phyloP scores from a whole-genome alignment of 2,113 vertebrate genomes.

The Muntiacus muntjak region DNA sequence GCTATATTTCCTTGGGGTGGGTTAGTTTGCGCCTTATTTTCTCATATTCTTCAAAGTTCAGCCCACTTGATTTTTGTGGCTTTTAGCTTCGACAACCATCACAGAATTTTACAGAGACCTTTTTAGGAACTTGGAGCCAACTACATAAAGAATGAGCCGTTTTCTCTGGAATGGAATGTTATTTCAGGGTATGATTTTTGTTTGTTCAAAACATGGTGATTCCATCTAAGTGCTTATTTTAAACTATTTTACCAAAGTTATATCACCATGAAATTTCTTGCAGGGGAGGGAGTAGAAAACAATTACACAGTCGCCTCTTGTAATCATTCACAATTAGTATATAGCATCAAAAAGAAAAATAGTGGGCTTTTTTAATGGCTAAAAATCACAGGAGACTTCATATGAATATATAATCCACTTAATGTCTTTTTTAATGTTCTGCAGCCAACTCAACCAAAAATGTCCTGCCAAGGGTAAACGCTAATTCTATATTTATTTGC shows the following conservation, averaged over 20 bases:
- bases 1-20: background rate
- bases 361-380: background rate
- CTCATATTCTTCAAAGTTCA: background rate
- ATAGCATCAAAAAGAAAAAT: background rate
- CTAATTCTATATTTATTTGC: conserved; percentile 72
- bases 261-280: conserved; percentile 13
- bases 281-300: background rate
- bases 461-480: conserved; percentile 1
- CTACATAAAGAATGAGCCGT: background rate
- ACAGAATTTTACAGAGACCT: conserved; percentile 17
- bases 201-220: background rate
- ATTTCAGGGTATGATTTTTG: background rate
- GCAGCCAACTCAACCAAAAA: conserved; percentile 26
- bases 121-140: background rate
- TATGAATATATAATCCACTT: background rate
- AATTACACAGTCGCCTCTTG: background rate
- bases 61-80: background rate
- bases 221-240: background rate
- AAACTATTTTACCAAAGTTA: conserved; percentile 22
- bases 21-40: background rate
- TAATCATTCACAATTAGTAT: conserved; percentile 10
- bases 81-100: background rate
- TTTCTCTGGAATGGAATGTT: background rate
- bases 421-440: conserved; percentile 17
- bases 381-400: conserved; percentile 23